These are phyloP conservation scores for Equus przewalskii DNA, from an alignment of 2,113 vertebrate species.

Conservation along the genomic window DNA sequence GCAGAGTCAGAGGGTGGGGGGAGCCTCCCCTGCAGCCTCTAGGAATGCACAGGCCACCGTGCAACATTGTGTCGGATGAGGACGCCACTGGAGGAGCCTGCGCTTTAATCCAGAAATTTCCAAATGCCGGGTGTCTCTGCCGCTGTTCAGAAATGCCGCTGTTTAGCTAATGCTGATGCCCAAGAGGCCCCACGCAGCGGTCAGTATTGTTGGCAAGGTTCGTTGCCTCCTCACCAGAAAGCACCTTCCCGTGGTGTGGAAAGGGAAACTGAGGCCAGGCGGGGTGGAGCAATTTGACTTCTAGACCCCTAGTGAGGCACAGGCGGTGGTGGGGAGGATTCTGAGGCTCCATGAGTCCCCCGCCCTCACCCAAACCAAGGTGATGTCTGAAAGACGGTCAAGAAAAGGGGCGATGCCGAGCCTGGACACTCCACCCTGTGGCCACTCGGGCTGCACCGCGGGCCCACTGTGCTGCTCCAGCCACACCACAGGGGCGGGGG, in stretches of 20 bases:
- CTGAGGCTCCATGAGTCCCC: not conserved
- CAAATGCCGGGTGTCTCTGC: not conserved
- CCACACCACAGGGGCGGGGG: too few species aligned
- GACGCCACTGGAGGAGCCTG: not conserved
- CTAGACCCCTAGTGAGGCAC: not conserved
- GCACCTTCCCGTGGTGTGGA: not conserved
- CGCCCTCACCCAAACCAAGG: not conserved
- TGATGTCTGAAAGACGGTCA: not conserved
- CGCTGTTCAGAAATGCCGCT: not conserved
- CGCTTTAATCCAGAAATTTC: not conserved
- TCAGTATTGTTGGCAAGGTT: not conserved
- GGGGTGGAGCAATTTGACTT: not conserved
- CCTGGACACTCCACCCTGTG: not conserved
- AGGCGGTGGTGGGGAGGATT: not conserved
- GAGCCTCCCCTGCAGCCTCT: not conserved
- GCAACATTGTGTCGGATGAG: not conserved
- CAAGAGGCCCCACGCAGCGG: not conserved
- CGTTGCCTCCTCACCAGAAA: not conserved
- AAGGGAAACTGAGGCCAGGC: conserved; percentile 33
- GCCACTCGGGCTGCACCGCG: accelerated
- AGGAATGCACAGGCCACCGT: not conserved
- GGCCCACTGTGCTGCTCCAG: accelerated
- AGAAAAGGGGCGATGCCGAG: not conserved
- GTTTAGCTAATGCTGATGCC: not conserved
- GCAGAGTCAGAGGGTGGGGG: not conserved